phyloP scores from a whole-genome alignment of 2,113 vertebrate genomes.

The Rostratula benghalensis region DNA sequence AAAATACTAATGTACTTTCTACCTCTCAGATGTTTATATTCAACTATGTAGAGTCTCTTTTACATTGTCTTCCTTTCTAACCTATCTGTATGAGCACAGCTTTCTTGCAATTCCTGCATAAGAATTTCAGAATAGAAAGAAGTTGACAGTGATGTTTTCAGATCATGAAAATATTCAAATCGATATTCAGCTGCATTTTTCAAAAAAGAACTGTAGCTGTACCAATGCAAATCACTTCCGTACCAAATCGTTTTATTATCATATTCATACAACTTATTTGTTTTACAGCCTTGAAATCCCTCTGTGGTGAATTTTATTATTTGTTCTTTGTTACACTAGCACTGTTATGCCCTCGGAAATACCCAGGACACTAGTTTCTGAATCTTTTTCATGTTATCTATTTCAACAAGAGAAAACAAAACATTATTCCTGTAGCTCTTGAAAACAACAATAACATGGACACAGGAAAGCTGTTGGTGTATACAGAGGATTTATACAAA shows the following conservation, averaged over 20 bases:
- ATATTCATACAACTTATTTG: conserved; percentile 47
- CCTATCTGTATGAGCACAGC: not conserved
- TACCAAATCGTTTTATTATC: not conserved
- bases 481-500: not conserved
- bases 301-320: conserved; percentile 18
- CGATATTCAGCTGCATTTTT: not conserved
- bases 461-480: not conserved
- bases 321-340: conserved; percentile 43
- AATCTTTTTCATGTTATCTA: not conserved
- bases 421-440: not conserved
- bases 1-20: not conserved
- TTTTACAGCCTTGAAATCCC: conserved; percentile 25
- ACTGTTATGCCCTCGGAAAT: conserved; percentile 41
- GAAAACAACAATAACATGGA: not conserved
- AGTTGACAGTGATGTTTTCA: not conserved
- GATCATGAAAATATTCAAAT: not conserved
- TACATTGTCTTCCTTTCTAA: not conserved
- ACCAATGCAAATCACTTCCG: conserved; percentile 27
- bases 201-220: not conserved
- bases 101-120: not conserved
- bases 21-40: not conserved
- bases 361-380: not conserved
- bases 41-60: not conserved
- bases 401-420: not conserved
- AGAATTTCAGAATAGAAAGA: not conserved